Evolutionary conservation across 2,113 vertebrate species (phyloP).

Genomic region (Ornithorhynchus anatinus): DNA sequence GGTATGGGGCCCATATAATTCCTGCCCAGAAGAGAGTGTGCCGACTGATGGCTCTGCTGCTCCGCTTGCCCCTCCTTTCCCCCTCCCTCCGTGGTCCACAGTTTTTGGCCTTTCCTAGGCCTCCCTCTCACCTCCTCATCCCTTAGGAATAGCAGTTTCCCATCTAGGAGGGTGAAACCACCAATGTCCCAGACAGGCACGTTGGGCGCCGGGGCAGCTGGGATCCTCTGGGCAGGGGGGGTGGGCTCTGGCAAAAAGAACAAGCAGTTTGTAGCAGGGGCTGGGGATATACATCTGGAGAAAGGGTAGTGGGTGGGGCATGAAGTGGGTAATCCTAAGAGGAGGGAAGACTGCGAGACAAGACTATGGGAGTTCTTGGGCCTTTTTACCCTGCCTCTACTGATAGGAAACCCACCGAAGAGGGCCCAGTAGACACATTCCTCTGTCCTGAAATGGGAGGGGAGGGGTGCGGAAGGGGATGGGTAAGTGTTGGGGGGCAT

Average conservation of each 20-base stretch:
- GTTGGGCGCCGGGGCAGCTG: conserved; percentile 64
- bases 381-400: too few species aligned
- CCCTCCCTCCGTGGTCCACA: background rate
- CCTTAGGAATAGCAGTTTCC: conserved; percentile 78
- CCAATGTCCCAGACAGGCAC: conserved; percentile 87
- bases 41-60: background rate
- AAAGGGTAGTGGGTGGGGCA: background rate
- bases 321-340: too few species aligned
- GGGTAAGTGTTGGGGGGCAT: too few species aligned
- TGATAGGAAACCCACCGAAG: too few species aligned
- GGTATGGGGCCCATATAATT: background rate
- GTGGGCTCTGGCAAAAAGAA: background rate
- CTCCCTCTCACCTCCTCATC: conserved; percentile 79
- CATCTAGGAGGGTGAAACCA: conserved; percentile 80
- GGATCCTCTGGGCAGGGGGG: conserved; percentile 15
- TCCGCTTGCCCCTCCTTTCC: background rate
- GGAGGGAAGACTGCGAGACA: too few species aligned
- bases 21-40: background rate
- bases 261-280: too few species aligned
- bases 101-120: too few species aligned
- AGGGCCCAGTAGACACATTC: too few species aligned
- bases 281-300: background rate
- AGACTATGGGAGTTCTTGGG: too few species aligned
- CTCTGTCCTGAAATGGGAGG: too few species aligned
- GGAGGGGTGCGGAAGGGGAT: too few species aligned